Conservation (phyloP, 2,113 vertebrate species). For the Otocyon megalotis region DNA sequence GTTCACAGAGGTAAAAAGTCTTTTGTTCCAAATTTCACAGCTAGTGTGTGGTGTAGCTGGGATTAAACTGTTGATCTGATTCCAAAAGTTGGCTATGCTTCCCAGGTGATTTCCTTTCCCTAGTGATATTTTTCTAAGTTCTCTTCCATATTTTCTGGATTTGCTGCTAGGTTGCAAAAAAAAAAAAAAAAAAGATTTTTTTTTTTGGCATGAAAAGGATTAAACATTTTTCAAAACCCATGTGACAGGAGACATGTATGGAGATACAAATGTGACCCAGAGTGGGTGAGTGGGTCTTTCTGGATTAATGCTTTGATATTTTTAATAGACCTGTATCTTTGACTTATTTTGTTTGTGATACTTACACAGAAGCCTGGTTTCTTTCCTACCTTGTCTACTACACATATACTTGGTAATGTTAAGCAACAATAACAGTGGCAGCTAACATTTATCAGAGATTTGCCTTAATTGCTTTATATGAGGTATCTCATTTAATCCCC, state of each 20-base stretch:
- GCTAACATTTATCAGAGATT: background rate
- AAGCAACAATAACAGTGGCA: background rate
- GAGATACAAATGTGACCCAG: background rate
- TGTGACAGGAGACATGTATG: background rate
- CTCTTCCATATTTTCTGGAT: slow-evolving; percentile 12
- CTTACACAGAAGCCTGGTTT: slow-evolving; percentile 15
- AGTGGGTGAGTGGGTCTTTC: background rate
- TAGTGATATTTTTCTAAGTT: background rate
- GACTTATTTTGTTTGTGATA: slow-evolving; percentile 25
- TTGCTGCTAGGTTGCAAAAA: background rate
- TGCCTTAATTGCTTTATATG: slow-evolving; percentile 22
- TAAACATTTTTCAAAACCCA: slow-evolving; percentile 2
- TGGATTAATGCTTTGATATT: slow-evolving; percentile 5
- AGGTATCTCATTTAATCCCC: background rate
- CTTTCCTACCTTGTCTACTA: background rate
- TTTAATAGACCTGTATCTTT: background rate
- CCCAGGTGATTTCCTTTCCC: slow-evolving; percentile 11
- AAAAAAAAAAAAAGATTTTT: background rate
- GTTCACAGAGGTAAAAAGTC: background rate
- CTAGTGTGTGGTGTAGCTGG: background rate
- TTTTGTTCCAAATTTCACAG: background rate
- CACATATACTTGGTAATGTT: background rate
- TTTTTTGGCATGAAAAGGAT: background rate
- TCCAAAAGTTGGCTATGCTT: background rate
- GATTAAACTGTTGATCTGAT: background rate